phyloP scores from a whole-genome alignment of 2,888 invertebrate species.

The Habrosyne pyritoides region DNA sequence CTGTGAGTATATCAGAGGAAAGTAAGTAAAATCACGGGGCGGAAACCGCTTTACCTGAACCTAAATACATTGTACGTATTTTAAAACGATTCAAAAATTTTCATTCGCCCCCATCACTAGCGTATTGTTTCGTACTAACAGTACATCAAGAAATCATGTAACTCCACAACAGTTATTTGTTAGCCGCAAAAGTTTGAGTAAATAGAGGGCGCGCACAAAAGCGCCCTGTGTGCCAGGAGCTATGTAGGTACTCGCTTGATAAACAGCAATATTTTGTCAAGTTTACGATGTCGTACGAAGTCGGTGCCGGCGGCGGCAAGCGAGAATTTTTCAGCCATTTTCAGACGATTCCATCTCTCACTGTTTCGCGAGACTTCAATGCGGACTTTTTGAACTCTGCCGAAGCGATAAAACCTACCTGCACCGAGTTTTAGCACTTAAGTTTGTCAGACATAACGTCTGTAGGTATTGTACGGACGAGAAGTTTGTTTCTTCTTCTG shows the following conservation, averaged over 20 bases:
- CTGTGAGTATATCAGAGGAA: too few relatives aligned
- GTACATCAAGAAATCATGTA: not conserved
- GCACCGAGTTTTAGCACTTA: not conserved
- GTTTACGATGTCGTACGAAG: conserved; percentile 30
- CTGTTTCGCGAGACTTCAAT: conserved; percentile 14
- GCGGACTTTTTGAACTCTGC: conserved; percentile 24
- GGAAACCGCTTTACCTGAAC: too few relatives aligned
- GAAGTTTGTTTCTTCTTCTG: not conserved
- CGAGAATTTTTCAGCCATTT: conserved; percentile 15
- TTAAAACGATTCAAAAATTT: too few relatives aligned
- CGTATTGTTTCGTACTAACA: not conserved
- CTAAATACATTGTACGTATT: too few relatives aligned
- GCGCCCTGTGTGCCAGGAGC: not conserved
- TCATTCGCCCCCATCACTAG: not conserved
- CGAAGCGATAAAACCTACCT: conserved; percentile 9
- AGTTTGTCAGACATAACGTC: not conserved
- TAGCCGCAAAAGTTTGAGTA: not conserved
- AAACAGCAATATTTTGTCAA: conserved; percentile 29
- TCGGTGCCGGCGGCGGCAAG: conserved; percentile 4
- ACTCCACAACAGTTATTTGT: conserved; percentile 1
- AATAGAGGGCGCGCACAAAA: conserved; percentile 8
- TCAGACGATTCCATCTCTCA: conserved; percentile 9
- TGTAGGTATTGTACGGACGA: not conserved
- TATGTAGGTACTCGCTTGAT: conserved; percentile 9
- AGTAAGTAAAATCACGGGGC: too few relatives aligned